Percentiles rank a stretch among this genome's conserved stretches.
These are phyloP conservation scores for Yponomeuta plumbellus DNA, from an alignment of 2,888 invertebrate genomes.

Conservation along the genomic window DNA sequence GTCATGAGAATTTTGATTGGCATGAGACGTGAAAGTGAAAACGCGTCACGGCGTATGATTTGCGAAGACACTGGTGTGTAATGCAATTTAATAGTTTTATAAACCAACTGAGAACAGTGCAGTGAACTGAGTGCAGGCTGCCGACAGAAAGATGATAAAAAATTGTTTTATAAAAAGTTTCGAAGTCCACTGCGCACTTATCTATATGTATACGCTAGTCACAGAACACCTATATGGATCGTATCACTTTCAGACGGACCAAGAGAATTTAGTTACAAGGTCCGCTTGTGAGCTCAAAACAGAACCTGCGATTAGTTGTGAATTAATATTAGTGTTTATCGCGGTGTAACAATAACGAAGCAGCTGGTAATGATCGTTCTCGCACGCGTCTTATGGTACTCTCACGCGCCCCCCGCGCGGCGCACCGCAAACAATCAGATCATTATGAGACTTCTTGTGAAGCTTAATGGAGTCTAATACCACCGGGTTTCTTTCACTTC, in stretches of 20 bases:
- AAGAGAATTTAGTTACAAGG: background rate
- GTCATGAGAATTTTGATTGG: constrained; percentile 54
- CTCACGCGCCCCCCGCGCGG: constrained; percentile 47
- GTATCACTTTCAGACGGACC: background rate
- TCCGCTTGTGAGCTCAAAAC: background rate
- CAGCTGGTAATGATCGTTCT: constrained; percentile 51
- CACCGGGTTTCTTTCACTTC: constrained; percentile 35
- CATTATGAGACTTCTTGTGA: constrained; percentile 47
- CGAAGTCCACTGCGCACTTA: background rate
- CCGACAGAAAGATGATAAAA: background rate
- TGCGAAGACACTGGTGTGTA: constrained; percentile 61
- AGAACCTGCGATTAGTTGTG: background rate
- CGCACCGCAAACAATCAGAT: constrained; percentile 59
- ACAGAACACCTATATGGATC: background rate
- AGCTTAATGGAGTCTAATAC: constrained; percentile 45
- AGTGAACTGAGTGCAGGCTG: background rate
- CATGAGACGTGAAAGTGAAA: constrained; percentile 66
- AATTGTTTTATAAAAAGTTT: too few species aligned
- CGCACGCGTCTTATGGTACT: constrained; percentile 52
- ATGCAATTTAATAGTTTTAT: constrained; percentile 27
- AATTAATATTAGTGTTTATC: background rate
- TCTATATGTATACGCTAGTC: too few species aligned
- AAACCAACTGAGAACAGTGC: background rate
- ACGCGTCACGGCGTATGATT: constrained; percentile 66
- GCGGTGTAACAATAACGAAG: constrained; percentile 41